phyloP scores from a whole-genome alignment of 1,140 invertebrate genomes.

The Halesus radiatus region DNA sequence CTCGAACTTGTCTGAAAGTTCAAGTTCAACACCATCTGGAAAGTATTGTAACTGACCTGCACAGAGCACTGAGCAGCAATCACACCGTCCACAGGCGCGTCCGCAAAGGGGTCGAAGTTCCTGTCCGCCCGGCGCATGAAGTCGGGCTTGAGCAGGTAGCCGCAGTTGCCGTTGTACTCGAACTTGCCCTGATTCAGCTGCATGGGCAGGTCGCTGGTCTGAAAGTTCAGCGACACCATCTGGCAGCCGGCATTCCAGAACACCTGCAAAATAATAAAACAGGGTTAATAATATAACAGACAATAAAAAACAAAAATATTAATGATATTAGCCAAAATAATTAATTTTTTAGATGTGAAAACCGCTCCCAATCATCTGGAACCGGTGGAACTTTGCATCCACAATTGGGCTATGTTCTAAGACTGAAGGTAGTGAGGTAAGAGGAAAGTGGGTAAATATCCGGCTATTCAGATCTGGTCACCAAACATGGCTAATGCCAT shows the following conservation, averaged over 20 bases:
- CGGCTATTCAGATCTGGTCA: no score
- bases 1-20: neutral
- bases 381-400: no score
- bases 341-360: no score
- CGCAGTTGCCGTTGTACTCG: constrained; percentile 97
- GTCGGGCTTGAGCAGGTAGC: constrained; percentile 98
- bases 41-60: constrained; percentile 73
- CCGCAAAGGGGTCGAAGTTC: constrained; percentile 98
- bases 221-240: constrained; percentile 99
- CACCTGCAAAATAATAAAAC: constrained; percentile 70
- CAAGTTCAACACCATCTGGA: neutral
- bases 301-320: no score
- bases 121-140: constrained; percentile 98
- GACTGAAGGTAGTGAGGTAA: no score
- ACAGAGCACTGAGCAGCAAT: constrained; percentile 99
- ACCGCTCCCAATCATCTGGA: no score
- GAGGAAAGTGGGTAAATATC: no score
- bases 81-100: constrained; percentile 98
- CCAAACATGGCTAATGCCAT: no score
- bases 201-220: constrained; percentile 99
- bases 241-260: constrained; percentile 95
- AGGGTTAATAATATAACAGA: no score
- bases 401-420: no score
- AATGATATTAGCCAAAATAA: no score
- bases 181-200: constrained; percentile 99